phyloP scores from a whole-genome alignment of 2,113 vertebrate genomes.

The Zosterops japonicus region DNA sequence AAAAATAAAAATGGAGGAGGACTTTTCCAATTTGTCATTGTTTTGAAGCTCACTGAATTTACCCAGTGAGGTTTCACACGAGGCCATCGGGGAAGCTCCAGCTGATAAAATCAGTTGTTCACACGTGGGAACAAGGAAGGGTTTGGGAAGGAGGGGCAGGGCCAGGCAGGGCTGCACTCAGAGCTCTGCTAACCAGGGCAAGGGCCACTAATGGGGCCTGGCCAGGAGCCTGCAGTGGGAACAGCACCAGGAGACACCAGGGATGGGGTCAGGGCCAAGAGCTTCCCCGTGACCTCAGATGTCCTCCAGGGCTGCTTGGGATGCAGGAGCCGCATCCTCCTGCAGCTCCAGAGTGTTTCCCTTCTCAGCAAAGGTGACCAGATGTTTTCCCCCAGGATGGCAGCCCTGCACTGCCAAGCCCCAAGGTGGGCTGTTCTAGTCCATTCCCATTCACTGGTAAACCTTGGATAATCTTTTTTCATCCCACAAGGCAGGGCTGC shows the following conservation, averaged over 20 bases:
- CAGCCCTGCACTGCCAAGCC: background rate
- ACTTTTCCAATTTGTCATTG: background rate
- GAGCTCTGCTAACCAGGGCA: background rate
- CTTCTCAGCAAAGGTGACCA: background rate
- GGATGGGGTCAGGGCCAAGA: background rate
- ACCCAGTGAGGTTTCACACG: accelerated
- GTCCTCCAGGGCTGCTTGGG: background rate
- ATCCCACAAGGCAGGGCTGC: accelerated
- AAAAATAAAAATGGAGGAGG: background rate
- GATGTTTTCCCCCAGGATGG: background rate
- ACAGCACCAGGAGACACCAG: accelerated
- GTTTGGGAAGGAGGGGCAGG: background rate
- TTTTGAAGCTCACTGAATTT: background rate
- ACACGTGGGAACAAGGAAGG: background rate
- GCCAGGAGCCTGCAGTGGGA: background rate
- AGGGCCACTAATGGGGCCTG: background rate
- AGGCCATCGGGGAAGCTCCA: background rate
- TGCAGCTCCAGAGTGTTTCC: accelerated
- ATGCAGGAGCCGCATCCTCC: background rate
- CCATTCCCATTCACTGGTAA: background rate
- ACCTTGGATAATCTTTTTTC: background rate
- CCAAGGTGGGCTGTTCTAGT: background rate
- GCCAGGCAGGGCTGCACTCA: background rate
- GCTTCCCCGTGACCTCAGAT: background rate
- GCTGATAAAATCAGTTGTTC: background rate